Evolutionary conservation across 1,140 invertebrate genomes (phyloP).

Genomic region (Reticulitermes speratus): DNA sequence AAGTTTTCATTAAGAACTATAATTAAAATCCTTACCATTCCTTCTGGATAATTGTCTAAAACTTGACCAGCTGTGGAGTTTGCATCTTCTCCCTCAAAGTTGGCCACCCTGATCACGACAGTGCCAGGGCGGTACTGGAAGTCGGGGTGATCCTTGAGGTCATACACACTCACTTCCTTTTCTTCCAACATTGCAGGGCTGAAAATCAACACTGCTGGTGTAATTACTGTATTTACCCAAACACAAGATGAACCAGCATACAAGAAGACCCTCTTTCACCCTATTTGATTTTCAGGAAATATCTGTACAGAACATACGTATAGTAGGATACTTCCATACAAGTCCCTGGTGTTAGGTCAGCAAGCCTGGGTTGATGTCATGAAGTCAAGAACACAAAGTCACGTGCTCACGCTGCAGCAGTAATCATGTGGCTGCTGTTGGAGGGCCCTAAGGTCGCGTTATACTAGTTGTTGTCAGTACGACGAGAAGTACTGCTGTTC

Average conservation of each 20-base stretch:
- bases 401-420: too few species aligned
- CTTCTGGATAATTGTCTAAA: slow-evolving; percentile 82
- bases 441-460: too few species aligned
- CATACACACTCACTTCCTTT: slow-evolving; percentile 90
- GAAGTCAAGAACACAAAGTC: too few species aligned
- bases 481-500: too few species aligned
- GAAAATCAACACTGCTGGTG: neutral
- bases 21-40: slow-evolving; percentile 48
- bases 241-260: neutral
- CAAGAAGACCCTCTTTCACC: too few species aligned
- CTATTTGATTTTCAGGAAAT: too few species aligned
- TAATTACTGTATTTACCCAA: neutral
- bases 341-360: too few species aligned
- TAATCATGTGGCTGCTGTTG: too few species aligned
- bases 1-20: neutral
- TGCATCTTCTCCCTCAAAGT: slow-evolving; percentile 71
- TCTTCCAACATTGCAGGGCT: slow-evolving; percentile 71
- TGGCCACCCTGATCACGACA: slow-evolving; percentile 83
- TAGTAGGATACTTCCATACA: too few species aligned
- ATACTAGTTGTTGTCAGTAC: too few species aligned
- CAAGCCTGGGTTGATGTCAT: too few species aligned
- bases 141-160: slow-evolving; percentile 92
- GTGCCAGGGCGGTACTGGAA: slow-evolving; percentile 90
- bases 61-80: slow-evolving; percentile 83
- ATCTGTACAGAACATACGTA: too few species aligned